Evolutionary conservation across 2,113 vertebrate genomes (phyloP), one percentile per base, ranked within the genome.

Genomic region (Pongo abelii): DNA sequence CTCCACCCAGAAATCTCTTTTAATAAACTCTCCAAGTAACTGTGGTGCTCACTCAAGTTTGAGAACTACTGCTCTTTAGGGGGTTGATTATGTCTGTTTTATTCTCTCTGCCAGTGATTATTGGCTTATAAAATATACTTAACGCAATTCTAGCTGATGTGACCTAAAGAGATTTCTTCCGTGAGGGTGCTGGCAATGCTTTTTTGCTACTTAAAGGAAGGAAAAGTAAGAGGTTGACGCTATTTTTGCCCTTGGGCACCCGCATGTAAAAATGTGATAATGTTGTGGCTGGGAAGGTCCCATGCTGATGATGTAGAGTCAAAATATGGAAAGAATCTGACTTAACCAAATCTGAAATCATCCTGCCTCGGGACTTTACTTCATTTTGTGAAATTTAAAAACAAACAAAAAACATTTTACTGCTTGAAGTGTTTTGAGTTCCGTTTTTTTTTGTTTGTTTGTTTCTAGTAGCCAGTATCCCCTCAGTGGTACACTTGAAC

Each of bases 151-250:
- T 94, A 30, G 30, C 64, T 72, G 55, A 85, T 48, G 46, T 64
- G 70, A 92, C 69, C 46, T 55, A 12, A 84, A 81, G 22, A 1
- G 38, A 40, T 64, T 38, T 87, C 27, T 77, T 86, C 55, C 57
- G 8, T 89, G 64, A 30, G 6, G 27, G 16, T 72, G 7, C 50
- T 75, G 17, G n/a, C 10, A 87, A 70, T 4, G 64, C 3, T 3
- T 32, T 79, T 96, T 64, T 74, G 25, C 46, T 95, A 25, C 84
- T 96, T 84, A 90, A 79, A 80, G 57, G 6, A 92, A 64, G 55
- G 16, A 59, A 80, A 91, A 74, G 20, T 74, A 87, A 90, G 8
- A 78, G 6, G 16, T 46, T 17, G 38, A 38, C 38, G 32, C 35
- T 2, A 7, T 22, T 35, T 79, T 89, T 38, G 38, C 27, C 38